Evolutionary conservation across 2,797 vertebrate genomes (phyloP).

Genomic region (Coluber constrictor): DNA sequence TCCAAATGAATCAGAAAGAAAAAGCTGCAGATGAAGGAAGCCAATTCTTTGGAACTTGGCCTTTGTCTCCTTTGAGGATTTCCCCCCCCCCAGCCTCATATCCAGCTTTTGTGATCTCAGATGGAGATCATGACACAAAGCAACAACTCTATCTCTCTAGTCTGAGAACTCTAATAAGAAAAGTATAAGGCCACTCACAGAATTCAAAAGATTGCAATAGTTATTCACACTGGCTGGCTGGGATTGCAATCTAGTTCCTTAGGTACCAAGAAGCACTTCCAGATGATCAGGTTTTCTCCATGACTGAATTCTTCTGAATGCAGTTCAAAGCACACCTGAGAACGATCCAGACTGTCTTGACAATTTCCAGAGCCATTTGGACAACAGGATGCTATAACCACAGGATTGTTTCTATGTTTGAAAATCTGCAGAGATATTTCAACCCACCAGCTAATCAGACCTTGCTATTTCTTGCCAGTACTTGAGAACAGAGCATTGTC

Average conservation of each 20-base stretch:
- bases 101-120: not conserved
- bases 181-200: not conserved
- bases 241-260: not conserved
- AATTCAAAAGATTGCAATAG: not conserved
- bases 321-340: not conserved
- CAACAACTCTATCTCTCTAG: not conserved
- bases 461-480: not conserved
- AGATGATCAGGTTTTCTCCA: not conserved
- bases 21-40: not conserved
- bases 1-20: not conserved
- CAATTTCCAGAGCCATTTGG: not conserved
- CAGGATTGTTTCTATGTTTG: not conserved
- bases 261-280: not conserved
- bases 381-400: not conserved
- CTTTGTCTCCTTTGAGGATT: not conserved
- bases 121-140: not conserved
- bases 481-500: not conserved
- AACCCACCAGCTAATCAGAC: not conserved
- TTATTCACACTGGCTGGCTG: not conserved
- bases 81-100: not conserved
- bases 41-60: not conserved
- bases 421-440: not conserved
- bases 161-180: not conserved
- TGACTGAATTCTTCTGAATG: not conserved
- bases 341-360: not conserved